Evolutionary conservation across 2,797 vertebrate genomes (phyloP).

Genomic region (Hephaestus fuliginosus): DNA sequence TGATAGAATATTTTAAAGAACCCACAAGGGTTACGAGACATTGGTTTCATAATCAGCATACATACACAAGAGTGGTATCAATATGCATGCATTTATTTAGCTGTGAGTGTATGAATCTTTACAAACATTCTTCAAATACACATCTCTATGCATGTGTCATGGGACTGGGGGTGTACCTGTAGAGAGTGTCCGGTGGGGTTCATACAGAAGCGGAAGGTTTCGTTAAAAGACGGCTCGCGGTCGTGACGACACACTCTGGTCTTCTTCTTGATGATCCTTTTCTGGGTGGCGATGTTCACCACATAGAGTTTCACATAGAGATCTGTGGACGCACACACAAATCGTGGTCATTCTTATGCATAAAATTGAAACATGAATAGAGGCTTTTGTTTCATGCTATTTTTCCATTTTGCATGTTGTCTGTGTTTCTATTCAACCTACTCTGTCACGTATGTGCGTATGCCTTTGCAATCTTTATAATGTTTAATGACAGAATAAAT

Average conservation of each 20-base stretch:
- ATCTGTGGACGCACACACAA: slow-evolving; percentile 82
- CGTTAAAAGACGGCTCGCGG: slow-evolving; percentile 97
- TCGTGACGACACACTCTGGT: slow-evolving; percentile 98
- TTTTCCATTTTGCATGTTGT: background rate
- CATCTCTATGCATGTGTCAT: background rate
- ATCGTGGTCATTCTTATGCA: too few species aligned
- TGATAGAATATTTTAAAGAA: background rate
- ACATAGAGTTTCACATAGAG: slow-evolving; percentile 98
- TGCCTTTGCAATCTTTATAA: background rate
- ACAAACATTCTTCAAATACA: background rate
- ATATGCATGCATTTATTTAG: background rate
- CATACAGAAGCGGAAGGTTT: slow-evolving; percentile 97
- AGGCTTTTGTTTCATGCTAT: background rate
- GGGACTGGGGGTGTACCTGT: slow-evolving; percentile 85
- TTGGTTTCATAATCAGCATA: background rate
- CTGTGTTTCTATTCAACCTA: background rate
- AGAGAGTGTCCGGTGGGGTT: slow-evolving; percentile 96
- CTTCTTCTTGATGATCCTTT: slow-evolving; percentile 99
- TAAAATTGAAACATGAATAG: too few species aligned
- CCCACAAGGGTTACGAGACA: background rate
- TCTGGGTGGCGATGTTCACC: slow-evolving; percentile 97
- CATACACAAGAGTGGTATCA: background rate
- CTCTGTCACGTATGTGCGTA: background rate
- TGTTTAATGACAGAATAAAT: background rate
- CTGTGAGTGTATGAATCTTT: background rate